Evolutionary conservation across 2,113 vertebrate genomes (phyloP).

Genomic region (Myotis davidii): DNA sequence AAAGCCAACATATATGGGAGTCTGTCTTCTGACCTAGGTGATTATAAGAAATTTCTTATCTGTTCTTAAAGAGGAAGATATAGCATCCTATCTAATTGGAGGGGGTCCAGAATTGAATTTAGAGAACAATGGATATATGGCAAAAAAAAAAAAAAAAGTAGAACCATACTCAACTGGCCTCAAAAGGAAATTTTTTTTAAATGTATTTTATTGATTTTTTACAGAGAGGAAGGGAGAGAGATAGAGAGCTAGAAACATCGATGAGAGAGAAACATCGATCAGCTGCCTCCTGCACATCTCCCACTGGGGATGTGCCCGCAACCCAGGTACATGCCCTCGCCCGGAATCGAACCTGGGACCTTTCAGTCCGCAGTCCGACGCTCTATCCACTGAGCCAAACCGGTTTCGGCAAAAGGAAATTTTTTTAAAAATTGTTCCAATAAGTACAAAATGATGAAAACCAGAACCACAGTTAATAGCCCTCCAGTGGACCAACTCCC

Average conservation of each 20-base stretch:
- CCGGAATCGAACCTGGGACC: too few species aligned
- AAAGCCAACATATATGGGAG: background rate
- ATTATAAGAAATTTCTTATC: background rate
- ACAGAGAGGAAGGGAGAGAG: too few species aligned
- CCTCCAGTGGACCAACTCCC: background rate
- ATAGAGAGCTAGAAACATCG: too few species aligned
- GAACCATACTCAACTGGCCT: background rate
- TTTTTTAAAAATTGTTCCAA: background rate
- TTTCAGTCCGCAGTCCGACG: too few species aligned
- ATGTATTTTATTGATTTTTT: too few species aligned
- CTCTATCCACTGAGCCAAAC: too few species aligned
- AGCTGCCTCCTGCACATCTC: too few species aligned
- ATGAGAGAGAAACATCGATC: too few species aligned
- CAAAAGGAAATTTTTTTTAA: background rate
- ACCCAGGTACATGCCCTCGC: too few species aligned
- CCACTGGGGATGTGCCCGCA: too few species aligned
- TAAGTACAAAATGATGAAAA: conserved; percentile 1
- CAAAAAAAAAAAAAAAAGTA: background rate
- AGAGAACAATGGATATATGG: background rate
- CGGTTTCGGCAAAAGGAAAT: too few species aligned
- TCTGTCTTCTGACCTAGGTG: background rate
- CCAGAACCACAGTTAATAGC: background rate
- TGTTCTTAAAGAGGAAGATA: background rate
- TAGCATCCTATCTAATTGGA: background rate
- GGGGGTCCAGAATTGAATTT: background rate